A percentile compares a stretch with the other conserved stretches of the same genome.
Evolutionary conservation across 2,888 invertebrate genomes (phyloP).

Genomic region (Rhogogaster chlorosoma): DNA sequence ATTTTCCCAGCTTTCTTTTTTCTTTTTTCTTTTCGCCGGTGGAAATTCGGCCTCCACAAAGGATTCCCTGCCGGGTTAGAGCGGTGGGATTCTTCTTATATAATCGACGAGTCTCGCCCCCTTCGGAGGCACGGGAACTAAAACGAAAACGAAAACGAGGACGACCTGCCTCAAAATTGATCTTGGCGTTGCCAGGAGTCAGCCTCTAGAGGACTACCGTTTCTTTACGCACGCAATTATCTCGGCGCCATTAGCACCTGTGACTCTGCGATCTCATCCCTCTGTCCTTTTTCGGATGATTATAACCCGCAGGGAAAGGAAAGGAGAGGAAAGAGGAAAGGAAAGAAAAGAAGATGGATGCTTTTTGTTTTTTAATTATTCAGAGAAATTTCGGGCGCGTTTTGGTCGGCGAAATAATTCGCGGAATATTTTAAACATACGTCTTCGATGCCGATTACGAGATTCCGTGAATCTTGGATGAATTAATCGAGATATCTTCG

Average conservation of each 20-base stretch:
- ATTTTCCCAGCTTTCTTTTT: background rate
- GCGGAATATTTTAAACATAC: background rate
- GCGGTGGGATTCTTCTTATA: background rate
- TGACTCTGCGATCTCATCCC: conserved; percentile 45
- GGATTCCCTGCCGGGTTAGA: background rate
- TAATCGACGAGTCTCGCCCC: conserved; percentile 27
- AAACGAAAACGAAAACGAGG: conserved; percentile 11
- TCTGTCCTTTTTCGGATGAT: conserved; percentile 51
- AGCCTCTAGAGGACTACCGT: conserved; percentile 11
- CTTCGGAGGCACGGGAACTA: background rate
- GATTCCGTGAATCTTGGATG: background rate
- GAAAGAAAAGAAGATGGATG: background rate
- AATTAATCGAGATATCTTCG: background rate
- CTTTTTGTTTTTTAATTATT: background rate
- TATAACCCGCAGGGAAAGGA: background rate
- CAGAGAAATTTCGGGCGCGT: background rate
- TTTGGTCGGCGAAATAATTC: background rate
- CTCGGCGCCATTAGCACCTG: conserved; percentile 25
- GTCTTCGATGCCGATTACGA: too few species aligned
- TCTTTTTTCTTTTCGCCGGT: background rate
- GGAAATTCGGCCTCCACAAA: background rate
- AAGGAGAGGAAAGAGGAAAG: background rate
- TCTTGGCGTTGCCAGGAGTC: background rate
- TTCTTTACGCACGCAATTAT: conserved; percentile 29
- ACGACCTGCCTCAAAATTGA: conserved; percentile 27